Base-by-base conservation (phyloP, 2,888 invertebrate species). In the Phyto melanocephala region DNA sequence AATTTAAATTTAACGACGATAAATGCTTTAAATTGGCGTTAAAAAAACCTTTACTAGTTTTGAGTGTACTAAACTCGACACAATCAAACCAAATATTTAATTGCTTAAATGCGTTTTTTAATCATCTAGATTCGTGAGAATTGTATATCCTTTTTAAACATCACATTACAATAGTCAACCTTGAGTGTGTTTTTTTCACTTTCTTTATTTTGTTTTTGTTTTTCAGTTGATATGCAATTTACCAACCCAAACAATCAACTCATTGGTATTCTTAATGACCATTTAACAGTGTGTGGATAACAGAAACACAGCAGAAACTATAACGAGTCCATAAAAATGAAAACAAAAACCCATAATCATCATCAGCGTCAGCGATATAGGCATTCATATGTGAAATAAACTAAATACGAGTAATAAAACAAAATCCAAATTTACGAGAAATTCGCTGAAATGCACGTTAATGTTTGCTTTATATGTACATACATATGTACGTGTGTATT, bases 361-460 rank as follows among this genome's bases (percentile, higher is more conserved):
- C 68, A 56, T 54, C 72, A 74, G 33, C 77, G 56, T 68, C 68
- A 72, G 68, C 17, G 70, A 47, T 75, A 52, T 52, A 58, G 67
- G 70, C 78, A 75, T 82, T 82, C 75, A 78, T 75, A 75, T 79
- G 65, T 58, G 75, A 71, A 75, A 82, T 75, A 82, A 82, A 78
- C 76, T 62, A 54, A 28, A 63, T 28, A 5, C 6, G 28, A 5
- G 6, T 20, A 28, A 54, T 50, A 54, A 17, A 17, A 45, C 45
- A 20, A 47, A 65, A 63, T 77, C 70, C 54, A 52, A 60, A 76
- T 68, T 76, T 63, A 20, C 20, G 33, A 42, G 22, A 74, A 74
- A 35, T 67, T 62, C 54, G 56, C 54, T 75, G 60, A 71, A 70
- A 77, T 72, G 24, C 50, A 62, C 17, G 20, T 62, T 52, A 3